Percentiles rank a stretch among this genome's conserved stretches.
These are phyloP conservation scores for Girardinus metallicus DNA, from an alignment of 2,797 vertebrate species.

Conservation along the genomic window DNA sequence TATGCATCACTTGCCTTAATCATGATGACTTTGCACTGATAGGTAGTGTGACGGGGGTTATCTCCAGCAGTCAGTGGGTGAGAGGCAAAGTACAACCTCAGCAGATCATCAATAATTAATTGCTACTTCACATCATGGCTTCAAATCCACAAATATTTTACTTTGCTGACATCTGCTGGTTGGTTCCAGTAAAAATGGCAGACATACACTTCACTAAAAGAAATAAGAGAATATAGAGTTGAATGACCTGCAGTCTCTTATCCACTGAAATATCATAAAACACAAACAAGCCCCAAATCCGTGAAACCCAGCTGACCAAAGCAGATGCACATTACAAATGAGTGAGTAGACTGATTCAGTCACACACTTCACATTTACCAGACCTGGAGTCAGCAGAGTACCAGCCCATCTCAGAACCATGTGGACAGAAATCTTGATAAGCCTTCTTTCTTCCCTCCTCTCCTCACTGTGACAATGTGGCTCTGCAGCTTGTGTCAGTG, in stretches of 20 bases:
- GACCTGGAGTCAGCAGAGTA: constrained; percentile 44
- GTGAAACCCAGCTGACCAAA: not conserved
- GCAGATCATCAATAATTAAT: no score
- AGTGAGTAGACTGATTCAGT: not conserved
- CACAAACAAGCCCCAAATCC: not conserved
- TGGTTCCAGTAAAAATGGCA: not conserved
- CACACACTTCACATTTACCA: constrained; percentile 18
- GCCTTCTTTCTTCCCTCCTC: not conserved
- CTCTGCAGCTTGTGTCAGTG: constrained; percentile 40
- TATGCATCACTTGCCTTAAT: no score
- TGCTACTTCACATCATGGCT: not conserved
- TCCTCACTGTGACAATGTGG: constrained; percentile 59
- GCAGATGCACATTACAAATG: not conserved
- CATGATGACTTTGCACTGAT: no score
- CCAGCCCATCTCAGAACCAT: constrained; percentile 36
- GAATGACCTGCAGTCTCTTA: not conserved
- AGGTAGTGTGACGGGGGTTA: no score
- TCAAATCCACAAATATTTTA: not conserved
- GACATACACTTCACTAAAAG: not conserved
- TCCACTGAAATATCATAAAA: not conserved
- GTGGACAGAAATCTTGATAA: constrained; percentile 13
- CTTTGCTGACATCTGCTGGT: constrained; percentile 3
- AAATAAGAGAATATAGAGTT: not conserved
- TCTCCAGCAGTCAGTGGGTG: no score
- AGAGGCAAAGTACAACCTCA: no score